These are phyloP conservation scores for Heteropelma amictum DNA, from an alignment of 2,888 invertebrate species.

Conservation along the genomic window DNA sequence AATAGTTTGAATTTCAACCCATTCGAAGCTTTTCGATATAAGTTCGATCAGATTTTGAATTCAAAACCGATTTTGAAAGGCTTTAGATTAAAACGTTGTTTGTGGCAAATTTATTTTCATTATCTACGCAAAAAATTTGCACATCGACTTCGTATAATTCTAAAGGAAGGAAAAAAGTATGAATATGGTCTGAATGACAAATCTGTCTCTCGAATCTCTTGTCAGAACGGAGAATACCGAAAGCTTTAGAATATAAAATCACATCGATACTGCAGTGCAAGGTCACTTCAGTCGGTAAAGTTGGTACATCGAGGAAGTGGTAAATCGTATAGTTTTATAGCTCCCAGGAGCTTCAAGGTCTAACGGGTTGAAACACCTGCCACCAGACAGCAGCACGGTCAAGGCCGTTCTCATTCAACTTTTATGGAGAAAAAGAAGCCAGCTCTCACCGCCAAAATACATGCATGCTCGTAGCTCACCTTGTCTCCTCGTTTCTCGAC, in stretches of 20 bases:
- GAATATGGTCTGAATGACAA: background rate
- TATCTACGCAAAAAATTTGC: too few relatives aligned
- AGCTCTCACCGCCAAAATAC: background rate
- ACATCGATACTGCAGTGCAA: slow-evolving; percentile 39
- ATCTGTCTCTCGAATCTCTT: background rate
- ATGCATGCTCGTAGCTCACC: background rate
- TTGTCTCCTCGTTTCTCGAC: slow-evolving; percentile 26
- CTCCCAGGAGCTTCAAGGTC: slow-evolving; percentile 45
- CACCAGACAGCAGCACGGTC: slow-evolving; percentile 71
- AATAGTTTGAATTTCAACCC: too few relatives aligned
- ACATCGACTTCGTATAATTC: too few relatives aligned
- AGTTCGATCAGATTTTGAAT: too few relatives aligned
- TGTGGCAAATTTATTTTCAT: too few relatives aligned
- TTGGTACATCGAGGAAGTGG: slow-evolving; percentile 20
- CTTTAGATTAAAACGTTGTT: too few relatives aligned
- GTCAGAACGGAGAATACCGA: slow-evolving; percentile 17
- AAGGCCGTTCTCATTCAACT: slow-evolving; percentile 62
- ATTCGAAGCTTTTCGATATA: too few relatives aligned
- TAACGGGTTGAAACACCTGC: slow-evolving; percentile 49
- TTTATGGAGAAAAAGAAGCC: background rate
- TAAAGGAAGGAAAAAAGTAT: too few relatives aligned
- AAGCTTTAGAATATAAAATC: slow-evolving; percentile 22
- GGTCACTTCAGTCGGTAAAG: slow-evolving; percentile 30
- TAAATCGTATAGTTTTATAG: slow-evolving; percentile 7
- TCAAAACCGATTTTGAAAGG: too few relatives aligned